A percentile compares a stretch with the other conserved stretches of the same genome.
These are phyloP conservation scores for Polyodon spathula DNA, from an alignment of 2,113 vertebrate species.

Conservation along the genomic window DNA sequence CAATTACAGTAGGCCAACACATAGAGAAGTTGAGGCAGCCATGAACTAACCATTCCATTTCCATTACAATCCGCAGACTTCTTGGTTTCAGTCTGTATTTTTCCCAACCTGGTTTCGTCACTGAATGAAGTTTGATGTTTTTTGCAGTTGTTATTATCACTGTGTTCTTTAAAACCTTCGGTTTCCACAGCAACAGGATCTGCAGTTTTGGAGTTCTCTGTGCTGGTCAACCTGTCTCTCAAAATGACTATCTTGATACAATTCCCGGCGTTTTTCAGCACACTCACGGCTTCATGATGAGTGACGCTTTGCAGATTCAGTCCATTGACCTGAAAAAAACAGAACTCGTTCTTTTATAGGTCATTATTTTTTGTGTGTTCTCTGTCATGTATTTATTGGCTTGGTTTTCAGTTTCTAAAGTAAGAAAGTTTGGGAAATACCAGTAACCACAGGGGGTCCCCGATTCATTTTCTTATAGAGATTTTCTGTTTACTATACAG, in stretches of 20 bases:
- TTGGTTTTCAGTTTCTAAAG: too few relatives aligned
- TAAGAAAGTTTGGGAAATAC: too few relatives aligned
- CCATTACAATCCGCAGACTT: conserved; percentile 47
- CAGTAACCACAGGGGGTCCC: too few relatives aligned
- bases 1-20: too few relatives aligned
- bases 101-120: conserved; percentile 10
- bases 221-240: conserved; percentile 28
- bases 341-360: background rate
- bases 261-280: conserved; percentile 53
- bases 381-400: too few relatives aligned
- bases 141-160: background rate
- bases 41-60: conserved; percentile 42
- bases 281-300: conserved; percentile 50
- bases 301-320: conserved; percentile 43
- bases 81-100: conserved; percentile 26
- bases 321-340: conserved; percentile 50
- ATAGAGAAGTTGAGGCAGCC: too few relatives aligned
- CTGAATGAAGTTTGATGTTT: conserved; percentile 7
- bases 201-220: background rate
- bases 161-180: conserved; percentile 11
- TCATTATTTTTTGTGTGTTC: too few relatives aligned
- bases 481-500: too few relatives aligned
- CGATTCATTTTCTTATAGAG: too few relatives aligned
- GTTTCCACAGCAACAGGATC: conserved; percentile 10
- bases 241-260: conserved; percentile 55